These are phyloP conservation scores for Labeo rohita DNA, from an alignment of 2,113 vertebrate genomes.

Conservation along the genomic window DNA sequence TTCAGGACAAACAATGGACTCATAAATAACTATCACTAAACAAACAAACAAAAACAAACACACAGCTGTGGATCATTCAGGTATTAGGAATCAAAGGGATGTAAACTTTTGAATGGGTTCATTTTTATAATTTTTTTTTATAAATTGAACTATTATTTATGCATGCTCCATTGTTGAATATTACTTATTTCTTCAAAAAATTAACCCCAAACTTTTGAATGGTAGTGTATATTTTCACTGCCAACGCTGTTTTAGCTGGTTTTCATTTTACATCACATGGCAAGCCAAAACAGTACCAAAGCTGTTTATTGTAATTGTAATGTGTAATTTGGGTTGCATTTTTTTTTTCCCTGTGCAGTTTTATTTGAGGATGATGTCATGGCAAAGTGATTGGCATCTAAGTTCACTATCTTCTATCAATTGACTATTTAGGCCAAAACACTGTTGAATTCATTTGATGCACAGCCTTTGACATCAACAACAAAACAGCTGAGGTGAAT, in stretches of 20 bases:
- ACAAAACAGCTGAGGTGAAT: background rate
- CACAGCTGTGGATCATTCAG: too few relatives aligned
- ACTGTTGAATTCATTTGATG: background rate
- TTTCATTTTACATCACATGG: too few relatives aligned
- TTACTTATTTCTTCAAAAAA: background rate
- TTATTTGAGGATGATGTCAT: background rate
- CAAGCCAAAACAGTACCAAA: too few relatives aligned
- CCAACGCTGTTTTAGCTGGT: background rate
- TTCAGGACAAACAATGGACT: too few relatives aligned
- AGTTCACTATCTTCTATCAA: background rate
- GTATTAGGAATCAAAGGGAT: too few relatives aligned
- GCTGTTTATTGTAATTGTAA: too few relatives aligned
- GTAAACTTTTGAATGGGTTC: too few relatives aligned
- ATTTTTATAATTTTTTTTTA: too few relatives aligned
- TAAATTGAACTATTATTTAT: too few relatives aligned
- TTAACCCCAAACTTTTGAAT: background rate
- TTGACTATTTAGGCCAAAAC: background rate
- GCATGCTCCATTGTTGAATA: background rate
- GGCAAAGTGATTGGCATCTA: background rate
- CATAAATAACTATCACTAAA: too few relatives aligned
- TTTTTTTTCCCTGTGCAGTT: background rate
- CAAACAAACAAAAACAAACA: too few relatives aligned
- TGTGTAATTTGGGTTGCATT: background rate
- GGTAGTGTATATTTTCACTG: background rate
- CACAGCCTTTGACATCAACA: background rate